Evolutionary conservation across 2,113 vertebrate genomes (phyloP).

Genomic region (Pogonocichla stellata): DNA sequence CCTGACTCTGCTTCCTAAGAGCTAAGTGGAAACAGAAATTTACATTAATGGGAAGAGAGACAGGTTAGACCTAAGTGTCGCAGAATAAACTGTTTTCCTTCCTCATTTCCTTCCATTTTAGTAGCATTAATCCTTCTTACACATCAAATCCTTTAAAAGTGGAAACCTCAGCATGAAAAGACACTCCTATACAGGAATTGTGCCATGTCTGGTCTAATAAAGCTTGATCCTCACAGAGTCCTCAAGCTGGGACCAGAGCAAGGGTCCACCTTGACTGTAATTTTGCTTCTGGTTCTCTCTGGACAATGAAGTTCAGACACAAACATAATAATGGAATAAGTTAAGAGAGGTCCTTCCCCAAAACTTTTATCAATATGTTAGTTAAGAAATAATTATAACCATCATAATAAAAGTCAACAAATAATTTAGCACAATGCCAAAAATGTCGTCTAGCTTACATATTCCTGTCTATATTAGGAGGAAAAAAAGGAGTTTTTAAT

Average conservation of each 20-base stretch:
- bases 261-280: neutral
- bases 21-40: constrained; percentile 42
- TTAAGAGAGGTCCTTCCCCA: neutral
- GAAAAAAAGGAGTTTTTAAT: neutral
- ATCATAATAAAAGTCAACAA: neutral
- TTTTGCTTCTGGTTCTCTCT: neutral
- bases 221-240: neutral
- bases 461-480: neutral
- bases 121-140: neutral
- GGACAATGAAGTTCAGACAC: neutral
- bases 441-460: neutral
- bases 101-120: neutral
- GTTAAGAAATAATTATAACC: neutral
- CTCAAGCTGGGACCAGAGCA: neutral
- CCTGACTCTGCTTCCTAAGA: neutral
- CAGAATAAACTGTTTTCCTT: neutral
- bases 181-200: neutral
- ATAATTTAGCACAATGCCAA: neutral
- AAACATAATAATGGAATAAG: neutral
- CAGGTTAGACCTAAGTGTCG: neutral
- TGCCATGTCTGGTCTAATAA: neutral
- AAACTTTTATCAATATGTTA: neutral
- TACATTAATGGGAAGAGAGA: neutral
- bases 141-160: neutral
- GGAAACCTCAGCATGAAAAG: neutral